Percentiles rank a stretch among this genome's conserved stretches.
phyloP scores from a whole-genome alignment of 2,797 vertebrate species.

The Coregonus ussuriensis region DNA sequence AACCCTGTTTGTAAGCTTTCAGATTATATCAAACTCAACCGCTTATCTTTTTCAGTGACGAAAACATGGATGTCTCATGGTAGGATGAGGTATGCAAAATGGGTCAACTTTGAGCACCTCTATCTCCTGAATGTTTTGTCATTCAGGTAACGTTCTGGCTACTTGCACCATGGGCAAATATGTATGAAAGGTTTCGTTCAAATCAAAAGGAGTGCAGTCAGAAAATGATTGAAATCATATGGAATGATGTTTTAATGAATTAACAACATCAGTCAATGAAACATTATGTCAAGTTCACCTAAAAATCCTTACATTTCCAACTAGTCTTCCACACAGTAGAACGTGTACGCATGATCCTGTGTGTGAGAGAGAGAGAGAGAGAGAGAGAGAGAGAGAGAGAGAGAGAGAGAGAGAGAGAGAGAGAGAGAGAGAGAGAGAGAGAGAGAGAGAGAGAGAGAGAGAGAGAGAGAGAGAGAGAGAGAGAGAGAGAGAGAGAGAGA shows the following conservation, averaged over 20 bases:
- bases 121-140: too few relatives aligned
- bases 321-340: background rate
- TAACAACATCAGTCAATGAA: background rate
- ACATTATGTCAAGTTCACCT: background rate
- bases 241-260: background rate
- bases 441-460: constrained; percentile 2
- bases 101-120: too few relatives aligned
- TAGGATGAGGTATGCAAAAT: too few relatives aligned
- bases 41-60: too few relatives aligned
- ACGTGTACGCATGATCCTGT: background rate
- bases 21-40: too few relatives aligned
- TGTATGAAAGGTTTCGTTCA: too few relatives aligned
- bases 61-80: too few relatives aligned
- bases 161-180: too few relatives aligned
- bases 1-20: too few relatives aligned
- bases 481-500: constrained; percentile 22
- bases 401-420: constrained; percentile 6
- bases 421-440: constrained; percentile 22
- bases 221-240: too few relatives aligned
- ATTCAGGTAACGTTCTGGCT: too few relatives aligned
- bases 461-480: constrained; percentile 12
- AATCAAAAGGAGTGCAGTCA: too few relatives aligned
- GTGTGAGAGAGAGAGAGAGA: constrained; percentile 15
- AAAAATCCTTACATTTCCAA: background rate
- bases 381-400: constrained; percentile 29